Evolutionary conservation across 2,888 invertebrate species (phyloP).

Genomic region (Apodemia duryi): DNA sequence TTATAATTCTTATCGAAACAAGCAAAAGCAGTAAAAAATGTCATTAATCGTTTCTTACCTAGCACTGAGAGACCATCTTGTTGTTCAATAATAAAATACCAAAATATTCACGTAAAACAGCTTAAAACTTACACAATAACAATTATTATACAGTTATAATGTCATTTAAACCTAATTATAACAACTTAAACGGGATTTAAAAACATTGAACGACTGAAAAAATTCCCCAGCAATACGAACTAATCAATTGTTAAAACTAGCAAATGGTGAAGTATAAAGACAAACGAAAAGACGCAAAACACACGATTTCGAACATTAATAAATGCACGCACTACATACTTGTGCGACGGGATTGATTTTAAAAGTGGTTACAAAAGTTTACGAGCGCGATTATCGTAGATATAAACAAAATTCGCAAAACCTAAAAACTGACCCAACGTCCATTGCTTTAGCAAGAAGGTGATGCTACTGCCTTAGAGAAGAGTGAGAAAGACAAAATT

Average conservation of each 20-base stretch:
- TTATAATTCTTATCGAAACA: conserved; percentile 41
- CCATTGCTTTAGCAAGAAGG: conserved; percentile 68
- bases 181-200: conserved; percentile 38
- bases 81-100: conserved; percentile 34
- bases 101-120: conserved; percentile 33
- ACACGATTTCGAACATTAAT: conserved; percentile 51
- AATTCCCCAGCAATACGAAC: conserved; percentile 36
- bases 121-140: conserved; percentile 48
- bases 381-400: conserved; percentile 67
- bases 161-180: conserved; percentile 45
- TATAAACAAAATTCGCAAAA: conserved; percentile 74
- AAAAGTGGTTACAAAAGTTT: conserved; percentile 75
- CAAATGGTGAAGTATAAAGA: conserved; percentile 48
- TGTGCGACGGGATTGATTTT: conserved; percentile 53
- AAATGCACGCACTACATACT: conserved; percentile 66
- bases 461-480: conserved; percentile 71
- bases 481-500: conserved; percentile 61
- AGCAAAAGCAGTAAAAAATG: conserved; percentile 37
- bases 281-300: conserved; percentile 49
- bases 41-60: conserved; percentile 39
- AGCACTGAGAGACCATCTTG: conserved; percentile 46
- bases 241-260: conserved; percentile 45
- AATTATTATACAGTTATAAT: conserved; percentile 42
- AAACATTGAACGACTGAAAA: conserved; percentile 44
- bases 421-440: conserved; percentile 64